Evolutionary conservation across 2,888 invertebrate genomes (phyloP).

Genomic region (Pycnomerus fuliginosus): DNA sequence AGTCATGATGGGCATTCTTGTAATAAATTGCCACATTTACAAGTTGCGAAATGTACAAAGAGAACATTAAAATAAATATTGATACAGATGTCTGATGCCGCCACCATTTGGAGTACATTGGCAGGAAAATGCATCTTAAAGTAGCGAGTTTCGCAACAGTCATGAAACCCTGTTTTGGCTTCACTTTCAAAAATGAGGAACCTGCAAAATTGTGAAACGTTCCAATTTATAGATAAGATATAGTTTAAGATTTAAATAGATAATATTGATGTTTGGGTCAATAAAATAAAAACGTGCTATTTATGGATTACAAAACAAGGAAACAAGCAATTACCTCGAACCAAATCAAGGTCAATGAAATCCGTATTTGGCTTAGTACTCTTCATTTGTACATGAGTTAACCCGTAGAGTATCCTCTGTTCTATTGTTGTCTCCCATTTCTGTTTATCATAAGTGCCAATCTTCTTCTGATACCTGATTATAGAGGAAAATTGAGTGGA

Average conservation of each 20-base stretch:
- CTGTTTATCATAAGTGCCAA: conserved; percentile 95
- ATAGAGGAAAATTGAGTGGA: conserved; percentile 1
- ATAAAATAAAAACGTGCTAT: neutral
- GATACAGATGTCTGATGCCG: conserved; percentile 79
- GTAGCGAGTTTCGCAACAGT: conserved; percentile 83
- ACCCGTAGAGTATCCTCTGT: conserved; percentile 82
- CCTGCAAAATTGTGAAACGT: conserved; percentile 64
- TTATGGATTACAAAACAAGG: neutral
- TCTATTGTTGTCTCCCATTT: conserved; percentile 97
- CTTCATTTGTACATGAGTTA: conserved; percentile 73
- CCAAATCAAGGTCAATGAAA: conserved; percentile 93
- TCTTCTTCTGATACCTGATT: conserved; percentile 89
- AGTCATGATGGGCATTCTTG: conserved; percentile 47
- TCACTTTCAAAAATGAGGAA: conserved; percentile 93
- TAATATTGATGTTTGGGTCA: neutral
- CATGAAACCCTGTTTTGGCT: conserved; percentile 87
- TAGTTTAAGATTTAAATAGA: conserved; percentile 1
- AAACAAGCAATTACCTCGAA: conserved; percentile 68
- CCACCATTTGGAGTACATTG: conserved; percentile 88
- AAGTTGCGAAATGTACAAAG: conserved; percentile 77
- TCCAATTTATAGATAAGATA: too few species aligned
- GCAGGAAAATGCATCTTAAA: conserved; percentile 78
- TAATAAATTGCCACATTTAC: conserved; percentile 57
- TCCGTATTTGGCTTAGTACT: conserved; percentile 83
- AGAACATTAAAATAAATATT: conserved; percentile 71